Percentiles rank a stretch among this genome's conserved stretches.
Evolutionary conservation across 1,140 invertebrate genomes (phyloP).

Genomic region (Varroa destructor): DNA sequence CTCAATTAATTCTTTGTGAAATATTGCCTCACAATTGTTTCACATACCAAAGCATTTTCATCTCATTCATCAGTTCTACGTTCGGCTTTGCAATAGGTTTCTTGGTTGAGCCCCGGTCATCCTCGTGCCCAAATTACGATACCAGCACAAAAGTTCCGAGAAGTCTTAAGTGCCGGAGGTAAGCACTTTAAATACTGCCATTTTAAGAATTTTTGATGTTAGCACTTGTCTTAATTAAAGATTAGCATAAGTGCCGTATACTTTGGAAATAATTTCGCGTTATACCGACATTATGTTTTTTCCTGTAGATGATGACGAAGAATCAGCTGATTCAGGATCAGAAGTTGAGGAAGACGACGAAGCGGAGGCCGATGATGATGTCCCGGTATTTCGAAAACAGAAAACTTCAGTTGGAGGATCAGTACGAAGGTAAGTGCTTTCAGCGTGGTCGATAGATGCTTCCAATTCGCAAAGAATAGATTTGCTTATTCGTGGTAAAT

Average conservation of each 20-base stretch:
- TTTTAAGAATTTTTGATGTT: too few relatives aligned
- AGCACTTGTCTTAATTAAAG: too few relatives aligned
- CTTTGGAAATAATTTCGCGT: too few relatives aligned
- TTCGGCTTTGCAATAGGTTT: conserved; percentile 46
- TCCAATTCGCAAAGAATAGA: too few relatives aligned
- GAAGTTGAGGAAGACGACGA: conserved; percentile 29
- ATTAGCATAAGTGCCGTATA: too few relatives aligned
- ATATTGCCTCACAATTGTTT: too few relatives aligned
- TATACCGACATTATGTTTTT: too few relatives aligned
- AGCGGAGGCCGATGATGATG: conserved; percentile 29
- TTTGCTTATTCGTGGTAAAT: too few relatives aligned
- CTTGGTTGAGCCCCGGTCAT: conserved; percentile 82
- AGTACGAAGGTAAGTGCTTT: conserved; percentile 30
- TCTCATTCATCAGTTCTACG: background rate
- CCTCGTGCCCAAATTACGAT: conserved; percentile 66
- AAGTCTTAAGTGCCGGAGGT: conserved; percentile 46
- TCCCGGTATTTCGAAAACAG: conserved; percentile 31
- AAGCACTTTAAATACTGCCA: background rate
- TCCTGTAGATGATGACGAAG: conserved; percentile 36
- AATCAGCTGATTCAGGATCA: conserved; percentile 32
- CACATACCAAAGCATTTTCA: background rate
- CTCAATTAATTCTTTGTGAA: too few relatives aligned
- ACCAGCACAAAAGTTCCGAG: conserved; percentile 64
- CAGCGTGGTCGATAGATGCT: conserved; percentile 6
- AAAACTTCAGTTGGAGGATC: conserved; percentile 34